Conservation (phyloP, 2,113 vertebrate species). For the Nothocercus nigrocapillus region DNA sequence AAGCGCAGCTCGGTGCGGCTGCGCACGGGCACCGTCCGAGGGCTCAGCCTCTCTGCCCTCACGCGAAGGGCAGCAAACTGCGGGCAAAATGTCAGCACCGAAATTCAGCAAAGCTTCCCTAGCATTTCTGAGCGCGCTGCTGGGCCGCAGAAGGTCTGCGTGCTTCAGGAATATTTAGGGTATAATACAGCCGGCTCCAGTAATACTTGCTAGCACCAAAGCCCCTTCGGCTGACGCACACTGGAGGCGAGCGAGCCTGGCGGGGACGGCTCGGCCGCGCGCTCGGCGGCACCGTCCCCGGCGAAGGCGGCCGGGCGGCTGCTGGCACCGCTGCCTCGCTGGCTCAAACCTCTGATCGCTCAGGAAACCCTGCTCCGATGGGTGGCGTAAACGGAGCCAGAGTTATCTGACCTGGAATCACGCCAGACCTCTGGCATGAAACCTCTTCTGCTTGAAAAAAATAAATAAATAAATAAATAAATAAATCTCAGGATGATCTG, state of each 20-base stretch:
- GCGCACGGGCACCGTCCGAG: too few relatives aligned
- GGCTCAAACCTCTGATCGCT: background rate
- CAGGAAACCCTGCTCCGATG: background rate
- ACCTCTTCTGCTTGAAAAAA: background rate
- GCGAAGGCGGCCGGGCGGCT: background rate
- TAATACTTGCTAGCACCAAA: background rate
- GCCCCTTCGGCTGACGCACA: background rate
- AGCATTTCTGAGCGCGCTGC: background rate
- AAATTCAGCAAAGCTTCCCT: background rate
- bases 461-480: too few relatives aligned
- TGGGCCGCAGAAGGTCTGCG: background rate
- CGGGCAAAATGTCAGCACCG: background rate
- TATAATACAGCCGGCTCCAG: background rate
- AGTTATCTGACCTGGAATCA: background rate
- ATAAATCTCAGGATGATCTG: background rate
- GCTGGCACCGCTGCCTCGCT: background rate
- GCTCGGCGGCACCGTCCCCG: rapidly evolving
- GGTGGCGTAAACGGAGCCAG: background rate
- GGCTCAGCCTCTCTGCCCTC: background rate
- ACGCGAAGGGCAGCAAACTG: background rate
- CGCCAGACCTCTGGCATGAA: constrained; percentile 23
- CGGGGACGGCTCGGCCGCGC: background rate
- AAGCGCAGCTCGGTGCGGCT: too few relatives aligned
- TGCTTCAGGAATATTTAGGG: background rate
- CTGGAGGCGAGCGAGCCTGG: background rate